phyloP scores from a whole-genome alignment of 2,113 vertebrate genomes.

The Anolis sagrei region DNA sequence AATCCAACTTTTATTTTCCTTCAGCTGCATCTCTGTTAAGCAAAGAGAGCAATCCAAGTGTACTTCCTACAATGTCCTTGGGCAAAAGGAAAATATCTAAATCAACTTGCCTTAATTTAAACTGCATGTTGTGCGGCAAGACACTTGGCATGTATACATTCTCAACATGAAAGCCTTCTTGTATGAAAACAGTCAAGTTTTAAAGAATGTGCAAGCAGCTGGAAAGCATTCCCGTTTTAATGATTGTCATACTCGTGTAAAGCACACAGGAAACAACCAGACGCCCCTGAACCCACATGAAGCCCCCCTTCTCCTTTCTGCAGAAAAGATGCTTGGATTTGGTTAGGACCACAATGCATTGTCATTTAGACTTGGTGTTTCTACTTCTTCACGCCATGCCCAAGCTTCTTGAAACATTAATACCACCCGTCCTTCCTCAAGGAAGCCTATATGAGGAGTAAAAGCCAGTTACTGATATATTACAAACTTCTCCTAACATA shows the following conservation, averaged over 20 bases:
- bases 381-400: neutral
- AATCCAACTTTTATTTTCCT: conserved; percentile 43
- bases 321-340: neutral
- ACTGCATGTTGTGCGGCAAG: conserved; percentile 33
- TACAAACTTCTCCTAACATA: neutral
- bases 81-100: conserved; percentile 37
- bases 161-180: conserved; percentile 31
- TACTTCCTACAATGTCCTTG: conserved; percentile 12
- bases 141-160: neutral
- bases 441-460: neutral
- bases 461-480: neutral
- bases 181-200: conserved; percentile 48
- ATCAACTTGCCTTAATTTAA: neutral
- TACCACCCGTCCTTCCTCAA: neutral
- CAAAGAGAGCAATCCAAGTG: conserved; percentile 38
- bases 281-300: neutral
- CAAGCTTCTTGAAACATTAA: neutral
- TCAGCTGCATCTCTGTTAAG: conserved; percentile 27
- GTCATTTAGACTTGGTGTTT: neutral
- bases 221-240: conserved; percentile 61
- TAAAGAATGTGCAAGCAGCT: conserved; percentile 60
- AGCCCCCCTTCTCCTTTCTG: neutral
- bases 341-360: neutral
- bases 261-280: conserved; percentile 30
- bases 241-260: conserved; percentile 20